Base-by-base conservation (phyloP, 2,888 invertebrate species). In the Drosophila anomalata region DNA sequence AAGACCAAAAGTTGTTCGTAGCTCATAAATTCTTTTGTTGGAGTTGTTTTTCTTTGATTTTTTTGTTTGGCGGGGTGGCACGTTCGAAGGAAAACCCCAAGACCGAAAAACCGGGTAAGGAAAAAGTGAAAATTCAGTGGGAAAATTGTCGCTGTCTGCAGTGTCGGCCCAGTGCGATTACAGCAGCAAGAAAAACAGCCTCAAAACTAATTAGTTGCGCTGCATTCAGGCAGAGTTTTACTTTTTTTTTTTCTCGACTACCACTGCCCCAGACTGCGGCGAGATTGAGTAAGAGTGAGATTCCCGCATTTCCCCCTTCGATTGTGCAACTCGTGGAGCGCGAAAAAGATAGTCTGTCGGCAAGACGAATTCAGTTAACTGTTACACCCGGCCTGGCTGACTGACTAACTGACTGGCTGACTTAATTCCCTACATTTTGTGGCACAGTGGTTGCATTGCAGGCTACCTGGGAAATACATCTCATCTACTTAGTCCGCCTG, bases 51-150 rank as follows among this genome's bases (percentile, higher is more conserved):
- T 50, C 36, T 83, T 80, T 76, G 55, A 54, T 66, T 63, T 63
- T 68, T 68, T n/a, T n/a, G n/a, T 65, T 53, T 54, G 17, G 36
- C 44, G 46, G 14, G 44, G 22, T 1, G 33, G 66, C 60, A 46
- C 73, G 51, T 54, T 54, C 58, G 59, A 57, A 58, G 22, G 47
- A 76, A 70, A 47, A 57, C 17, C 53, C 2, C 29, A 29, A 29
- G 9, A 9, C 29, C 29, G 9, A 29, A 29, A 26, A 47, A 57
- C 17, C 58, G 53, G 41, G 39, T 29, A 51, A 48, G 54, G 36
- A 61, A 85, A 88, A 88, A 84, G 85, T 81, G 85, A 84, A 84
- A 88, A 83, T 71, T 72, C 87, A 78, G 72, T 87, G 84, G 79
- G 88, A 85, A 84, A 88, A 81, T 77, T 87, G 82, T 88, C 84